Base-by-base conservation (phyloP, 2,888 invertebrate genomes). In the Standfussiana lucernea region DNA sequence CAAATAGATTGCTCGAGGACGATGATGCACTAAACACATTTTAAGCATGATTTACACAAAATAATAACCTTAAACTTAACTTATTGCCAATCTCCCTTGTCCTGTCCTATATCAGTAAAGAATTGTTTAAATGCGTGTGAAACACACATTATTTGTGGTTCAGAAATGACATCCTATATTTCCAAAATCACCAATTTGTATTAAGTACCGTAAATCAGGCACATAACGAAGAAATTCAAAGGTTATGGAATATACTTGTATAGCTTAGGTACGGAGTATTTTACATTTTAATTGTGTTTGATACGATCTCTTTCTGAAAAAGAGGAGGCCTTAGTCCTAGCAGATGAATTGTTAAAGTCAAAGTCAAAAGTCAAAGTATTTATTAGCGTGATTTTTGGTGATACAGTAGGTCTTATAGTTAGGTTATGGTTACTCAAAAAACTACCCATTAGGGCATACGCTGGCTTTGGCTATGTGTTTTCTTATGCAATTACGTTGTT, bases 111-210 rank as follows among this genome's bases (percentile, higher is more conserved):
- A 32, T 50, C 35, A 15, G 28, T 62, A 53, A 77, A 62, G 15
- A 62, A 77, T 77, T 53, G 42, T 42, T 6, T 45, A n/a, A 53
- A 77, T 37, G 80, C 77, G 80, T 77, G 80, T 45, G 42, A 21
- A 32, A 72, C 62, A 45, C 61, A 62, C 53, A 80, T 80, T 50
- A 59, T 28, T 59, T 32, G n/a, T 11, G 32, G 3, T 70, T 32
- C 45, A 15, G 18, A 77, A 62, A 61, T 68, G 32, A 28, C 28
- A 42, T 61, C 40, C 32, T 40, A 67, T 61, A 79, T 77, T 61
- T 50, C 40, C n/a, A 59, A 56, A 61, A 79, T 61, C 13, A 42
- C 68, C 69, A 8, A 67, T 76, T 66, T 56, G 24, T 56, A 42
- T 45, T 18, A 35, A 61, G 35, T 35, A 45, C 28, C 53, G 66